These are phyloP conservation scores for Noctua pronuba DNA, from an alignment of 2,888 invertebrate species.

Conservation along the genomic window DNA sequence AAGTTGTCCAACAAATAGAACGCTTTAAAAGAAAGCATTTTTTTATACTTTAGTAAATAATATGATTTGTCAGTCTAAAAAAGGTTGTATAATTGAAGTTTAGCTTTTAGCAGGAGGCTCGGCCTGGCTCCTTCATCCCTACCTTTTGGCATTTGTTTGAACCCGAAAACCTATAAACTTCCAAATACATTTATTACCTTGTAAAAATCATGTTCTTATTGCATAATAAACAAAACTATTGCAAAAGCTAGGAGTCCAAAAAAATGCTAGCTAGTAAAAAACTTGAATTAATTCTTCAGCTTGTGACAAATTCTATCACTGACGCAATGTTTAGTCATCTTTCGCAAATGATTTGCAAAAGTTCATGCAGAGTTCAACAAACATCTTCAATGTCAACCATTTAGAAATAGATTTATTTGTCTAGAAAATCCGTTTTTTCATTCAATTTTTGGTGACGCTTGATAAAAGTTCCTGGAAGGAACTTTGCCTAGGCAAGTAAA, in stretches of 20 bases:
- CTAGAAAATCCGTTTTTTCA: background rate
- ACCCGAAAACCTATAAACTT: too few relatives aligned
- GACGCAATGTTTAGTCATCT: constrained; percentile 23
- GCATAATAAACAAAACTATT: background rate
- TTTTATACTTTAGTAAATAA: background rate
- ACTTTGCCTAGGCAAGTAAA: background rate
- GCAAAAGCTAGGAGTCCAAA: background rate
- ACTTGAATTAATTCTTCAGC: background rate
- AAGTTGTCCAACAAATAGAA: too few relatives aligned
- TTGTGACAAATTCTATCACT: constrained; percentile 3
- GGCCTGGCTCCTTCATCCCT: background rate
- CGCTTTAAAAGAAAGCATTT: background rate
- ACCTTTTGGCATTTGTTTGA: background rate
- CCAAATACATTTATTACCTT: background rate
- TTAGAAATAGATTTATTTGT: constrained; percentile 1
- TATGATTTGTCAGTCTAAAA: background rate
- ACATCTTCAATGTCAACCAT: constrained; percentile 26
- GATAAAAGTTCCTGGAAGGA: background rate
- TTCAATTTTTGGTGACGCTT: background rate
- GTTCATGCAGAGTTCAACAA: constrained; percentile 5
- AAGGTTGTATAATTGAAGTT: background rate
- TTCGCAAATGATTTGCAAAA: constrained; percentile 20
- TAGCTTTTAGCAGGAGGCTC: background rate
- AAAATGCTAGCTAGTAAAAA: background rate
- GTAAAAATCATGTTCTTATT: background rate